Conservation (phyloP, 2,888 invertebrate genomes). For the Chloroclysta siterata region DNA sequence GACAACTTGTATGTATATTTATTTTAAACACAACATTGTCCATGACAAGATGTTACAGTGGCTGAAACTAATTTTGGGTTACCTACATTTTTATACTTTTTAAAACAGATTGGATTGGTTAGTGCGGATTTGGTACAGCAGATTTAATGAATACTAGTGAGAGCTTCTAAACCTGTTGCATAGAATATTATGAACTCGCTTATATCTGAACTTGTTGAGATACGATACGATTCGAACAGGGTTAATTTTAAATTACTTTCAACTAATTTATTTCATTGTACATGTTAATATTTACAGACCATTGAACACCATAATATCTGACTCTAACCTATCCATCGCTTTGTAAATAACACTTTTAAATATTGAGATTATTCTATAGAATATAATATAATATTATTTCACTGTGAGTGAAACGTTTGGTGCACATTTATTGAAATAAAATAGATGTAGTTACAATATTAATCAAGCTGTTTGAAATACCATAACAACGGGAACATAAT, state of each 20-base stretch:
- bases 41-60: not conserved
- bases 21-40: slow-evolving; percentile 6
- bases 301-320: slow-evolving; percentile 36
- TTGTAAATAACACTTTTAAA: slow-evolving; percentile 68
- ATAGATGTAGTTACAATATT: slow-evolving; percentile 38
- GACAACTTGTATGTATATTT: slow-evolving; percentile 1
- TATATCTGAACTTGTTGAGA: not conserved
- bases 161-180: not conserved
- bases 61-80: slow-evolving; percentile 24
- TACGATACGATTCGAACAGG: slow-evolving; percentile 3
- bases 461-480: slow-evolving; percentile 22
- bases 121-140: slow-evolving; percentile 67
- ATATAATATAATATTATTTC: slow-evolving; percentile 29
- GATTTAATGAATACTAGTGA: slow-evolving; percentile 42
- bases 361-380: slow-evolving; percentile 49
- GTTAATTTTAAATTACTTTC: slow-evolving; percentile 1
- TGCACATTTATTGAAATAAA: slow-evolving; percentile 45
- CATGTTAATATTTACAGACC: not conserved
- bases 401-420: slow-evolving; percentile 46
- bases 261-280: not conserved
- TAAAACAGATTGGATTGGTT: slow-evolving; percentile 47
- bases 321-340: slow-evolving; percentile 60
- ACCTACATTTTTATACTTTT: slow-evolving; percentile 37
- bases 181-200: not conserved
- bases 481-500: slow-evolving; percentile 33